phyloP scores from a whole-genome alignment of 2,797 vertebrate species.

The Taeniopygia guttata region DNA sequence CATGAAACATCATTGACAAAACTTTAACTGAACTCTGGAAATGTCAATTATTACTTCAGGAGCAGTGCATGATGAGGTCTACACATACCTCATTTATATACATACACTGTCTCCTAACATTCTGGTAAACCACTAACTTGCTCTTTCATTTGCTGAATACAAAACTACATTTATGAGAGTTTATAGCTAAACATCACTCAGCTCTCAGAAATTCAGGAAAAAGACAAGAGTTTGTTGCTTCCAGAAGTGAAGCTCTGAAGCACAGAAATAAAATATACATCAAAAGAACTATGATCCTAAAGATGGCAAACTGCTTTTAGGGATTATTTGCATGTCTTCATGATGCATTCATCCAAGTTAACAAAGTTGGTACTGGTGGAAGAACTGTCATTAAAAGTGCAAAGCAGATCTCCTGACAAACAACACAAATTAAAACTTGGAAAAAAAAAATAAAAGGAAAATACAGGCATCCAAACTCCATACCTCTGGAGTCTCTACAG shows the following conservation, averaged over 20 bases:
- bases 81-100: background rate
- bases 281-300: background rate
- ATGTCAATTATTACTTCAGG: background rate
- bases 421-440: background rate
- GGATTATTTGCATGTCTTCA: background rate
- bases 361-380: background rate
- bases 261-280: background rate
- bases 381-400: background rate
- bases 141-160: background rate
- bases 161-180: background rate
- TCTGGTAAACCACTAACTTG: background rate
- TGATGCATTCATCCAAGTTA: background rate
- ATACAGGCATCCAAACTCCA: background rate
- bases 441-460: background rate
- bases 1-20: background rate
- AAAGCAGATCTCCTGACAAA: background rate
- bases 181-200: background rate
- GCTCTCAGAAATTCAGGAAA: background rate
- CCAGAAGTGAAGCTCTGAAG: background rate
- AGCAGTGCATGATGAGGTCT: background rate
- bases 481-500: background rate
- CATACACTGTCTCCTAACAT: accelerated
- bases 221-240: background rate
- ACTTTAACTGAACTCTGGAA: background rate
- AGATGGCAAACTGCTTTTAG: background rate